These are phyloP conservation scores for Cyclophora punctaria DNA, from an alignment of 2,888 invertebrate species.

Conservation along the genomic window DNA sequence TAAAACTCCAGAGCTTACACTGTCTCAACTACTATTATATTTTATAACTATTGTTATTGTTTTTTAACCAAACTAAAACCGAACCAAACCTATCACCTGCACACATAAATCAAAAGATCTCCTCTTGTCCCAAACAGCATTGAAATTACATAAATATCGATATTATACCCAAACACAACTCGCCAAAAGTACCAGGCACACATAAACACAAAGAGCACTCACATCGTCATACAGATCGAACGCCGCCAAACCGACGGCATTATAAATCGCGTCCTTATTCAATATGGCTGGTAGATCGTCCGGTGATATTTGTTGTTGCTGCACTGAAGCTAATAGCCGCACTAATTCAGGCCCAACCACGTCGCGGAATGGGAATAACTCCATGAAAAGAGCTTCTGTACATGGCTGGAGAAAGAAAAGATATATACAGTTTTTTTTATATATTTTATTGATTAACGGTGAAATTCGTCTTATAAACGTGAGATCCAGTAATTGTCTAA, in stretches of 20 bases:
- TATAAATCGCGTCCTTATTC: conserved; percentile 94
- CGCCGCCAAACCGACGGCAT: conserved; percentile 91
- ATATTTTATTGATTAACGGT: no score
- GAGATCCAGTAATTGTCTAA: no score
- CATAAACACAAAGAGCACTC: conserved; percentile 24
- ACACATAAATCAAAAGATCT: no score
- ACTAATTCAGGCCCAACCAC: conserved; percentile 84
- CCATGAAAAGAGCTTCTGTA: conserved; percentile 88
- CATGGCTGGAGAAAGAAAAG: conserved; percentile 78
- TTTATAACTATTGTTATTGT: no score
- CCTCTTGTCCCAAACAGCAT: no score
- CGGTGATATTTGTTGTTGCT: conserved; percentile 80
- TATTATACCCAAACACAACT: background rate
- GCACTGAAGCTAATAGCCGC: conserved; percentile 79
- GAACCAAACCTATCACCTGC: no score
- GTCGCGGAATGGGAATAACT: conserved; percentile 86
- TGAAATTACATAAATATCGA: no score
- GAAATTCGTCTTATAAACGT: no score
- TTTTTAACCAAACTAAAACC: no score
- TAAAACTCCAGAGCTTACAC: no score
- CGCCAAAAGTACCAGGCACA: background rate
- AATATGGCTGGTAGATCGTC: conserved; percentile 87
- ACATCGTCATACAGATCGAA: conserved; percentile 94
- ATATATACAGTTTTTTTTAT: no score
- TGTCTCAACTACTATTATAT: no score